Conservation (phyloP, 2,888 invertebrate species). For the Encarsia formosa region DNA sequence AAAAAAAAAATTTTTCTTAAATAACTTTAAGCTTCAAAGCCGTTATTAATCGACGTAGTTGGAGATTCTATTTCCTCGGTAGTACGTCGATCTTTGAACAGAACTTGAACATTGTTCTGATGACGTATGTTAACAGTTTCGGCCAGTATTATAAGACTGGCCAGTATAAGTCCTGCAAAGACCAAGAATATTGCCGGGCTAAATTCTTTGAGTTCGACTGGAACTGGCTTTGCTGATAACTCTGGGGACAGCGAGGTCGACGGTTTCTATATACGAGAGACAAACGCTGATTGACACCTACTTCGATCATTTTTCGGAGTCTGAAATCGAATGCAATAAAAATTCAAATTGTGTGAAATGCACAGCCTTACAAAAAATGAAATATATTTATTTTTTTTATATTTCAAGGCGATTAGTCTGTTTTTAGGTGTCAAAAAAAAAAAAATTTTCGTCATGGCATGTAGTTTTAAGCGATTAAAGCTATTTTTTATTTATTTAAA, state of each 20-base stretch:
- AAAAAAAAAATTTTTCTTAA: too few relatives aligned
- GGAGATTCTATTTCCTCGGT: too few relatives aligned
- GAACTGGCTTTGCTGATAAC: constrained; percentile 36
- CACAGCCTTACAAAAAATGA: too few relatives aligned
- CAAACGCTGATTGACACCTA: constrained; percentile 32
- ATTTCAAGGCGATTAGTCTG: too few relatives aligned
- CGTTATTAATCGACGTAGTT: too few relatives aligned
- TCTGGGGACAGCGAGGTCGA: constrained; percentile 38
- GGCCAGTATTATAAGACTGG: constrained; percentile 29
- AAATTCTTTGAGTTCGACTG: constrained; percentile 38
- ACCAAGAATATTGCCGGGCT: constrained; percentile 37
- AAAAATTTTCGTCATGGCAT: not conserved
- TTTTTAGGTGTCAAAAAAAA: too few relatives aligned
- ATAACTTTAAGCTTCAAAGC: too few relatives aligned
- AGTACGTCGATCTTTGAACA: too few relatives aligned
- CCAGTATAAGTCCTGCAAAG: not conserved
- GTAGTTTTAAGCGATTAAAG: too few relatives aligned
- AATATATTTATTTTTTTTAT: too few relatives aligned
- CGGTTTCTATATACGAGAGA: constrained; percentile 34
- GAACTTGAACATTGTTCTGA: too few relatives aligned
- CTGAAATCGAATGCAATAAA: constrained; percentile 20
- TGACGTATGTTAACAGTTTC: constrained; percentile 26
- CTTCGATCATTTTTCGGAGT: constrained; percentile 36
- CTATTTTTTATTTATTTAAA: not conserved
- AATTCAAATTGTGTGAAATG: not conserved